A percentile compares a stretch with the other conserved stretches of the same genome.
Conservation (phyloP, 2,888 invertebrate genomes). For the Tetrapedia diversipes region DNA sequence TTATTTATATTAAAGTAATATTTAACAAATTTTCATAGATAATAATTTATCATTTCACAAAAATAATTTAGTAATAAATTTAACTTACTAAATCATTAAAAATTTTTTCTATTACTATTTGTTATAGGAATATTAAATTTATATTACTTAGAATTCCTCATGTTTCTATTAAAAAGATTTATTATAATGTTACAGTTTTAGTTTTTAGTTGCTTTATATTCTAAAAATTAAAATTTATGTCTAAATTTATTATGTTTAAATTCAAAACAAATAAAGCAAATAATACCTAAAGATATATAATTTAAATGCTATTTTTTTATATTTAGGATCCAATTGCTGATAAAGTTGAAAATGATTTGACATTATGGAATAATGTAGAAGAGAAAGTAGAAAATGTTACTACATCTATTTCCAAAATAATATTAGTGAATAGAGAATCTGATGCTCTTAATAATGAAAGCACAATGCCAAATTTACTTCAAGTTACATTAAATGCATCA, state of each 20-base stretch:
- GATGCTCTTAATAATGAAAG: conserved; percentile 58
- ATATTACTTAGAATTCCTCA: too few relatives aligned
- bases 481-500: conserved; percentile 2
- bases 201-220: neutral
- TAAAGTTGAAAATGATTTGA: conserved; percentile 20
- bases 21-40: neutral
- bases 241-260: neutral
- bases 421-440: conserved; percentile 58
- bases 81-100: too few relatives aligned
- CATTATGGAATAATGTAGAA: conserved; percentile 15
- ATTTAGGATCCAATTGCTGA: conserved; percentile 29
- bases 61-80: too few relatives aligned
- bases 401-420: conserved; percentile 58
- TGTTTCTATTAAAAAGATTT: too few relatives aligned
- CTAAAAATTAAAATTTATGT: neutral
- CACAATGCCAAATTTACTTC: neutral
- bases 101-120: too few relatives aligned
- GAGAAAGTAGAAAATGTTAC: conserved; percentile 54
- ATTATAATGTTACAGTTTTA: too few relatives aligned
- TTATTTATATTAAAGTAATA: neutral
- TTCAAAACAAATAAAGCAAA: neutral
- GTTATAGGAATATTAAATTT: too few relatives aligned
- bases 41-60: too few relatives aligned
- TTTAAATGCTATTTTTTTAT: conserved; percentile 1
- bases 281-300: neutral